Conservation (phyloP, 2,797 vertebrate species). For the Myripristis jacobus region DNA sequence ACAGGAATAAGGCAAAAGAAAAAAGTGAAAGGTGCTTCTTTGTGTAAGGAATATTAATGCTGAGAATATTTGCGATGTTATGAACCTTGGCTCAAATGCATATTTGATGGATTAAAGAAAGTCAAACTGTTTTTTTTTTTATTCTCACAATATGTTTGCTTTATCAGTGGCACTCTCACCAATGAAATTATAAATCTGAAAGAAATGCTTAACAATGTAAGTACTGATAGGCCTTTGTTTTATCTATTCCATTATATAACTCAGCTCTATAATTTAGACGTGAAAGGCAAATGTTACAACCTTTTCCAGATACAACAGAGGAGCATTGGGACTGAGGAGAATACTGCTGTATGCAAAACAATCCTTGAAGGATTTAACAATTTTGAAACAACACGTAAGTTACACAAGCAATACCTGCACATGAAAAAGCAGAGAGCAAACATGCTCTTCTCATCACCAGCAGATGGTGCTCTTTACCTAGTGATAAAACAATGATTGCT, state of each 20-base stretch:
- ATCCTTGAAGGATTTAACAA: slow-evolving; percentile 71
- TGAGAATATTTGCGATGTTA: neutral
- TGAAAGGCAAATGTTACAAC: slow-evolving; percentile 1
- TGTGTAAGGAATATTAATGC: slow-evolving; percentile 9
- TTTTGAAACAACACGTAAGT: slow-evolving; percentile 78
- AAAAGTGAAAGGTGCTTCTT: slow-evolving; percentile 86
- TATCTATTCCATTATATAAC: neutral
- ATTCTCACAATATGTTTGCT: slow-evolving; percentile 28
- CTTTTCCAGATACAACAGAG: slow-evolving; percentile 79
- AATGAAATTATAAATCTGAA: slow-evolving; percentile 83
- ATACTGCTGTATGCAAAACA: slow-evolving; percentile 68
- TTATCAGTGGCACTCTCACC: slow-evolving; percentile 86
- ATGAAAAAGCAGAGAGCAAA: neutral
- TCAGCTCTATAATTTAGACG: neutral
- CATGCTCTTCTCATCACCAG: slow-evolving; percentile 31
- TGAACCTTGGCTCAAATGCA: neutral
- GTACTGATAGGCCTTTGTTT: slow-evolving; percentile 54
- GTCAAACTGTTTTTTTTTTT: no score
- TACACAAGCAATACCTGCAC: neutral
- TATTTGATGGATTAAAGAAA: neutral
- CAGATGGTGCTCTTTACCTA: slow-evolving; percentile 64
- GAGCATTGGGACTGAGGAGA: slow-evolving; percentile 72
- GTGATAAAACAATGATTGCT: neutral
- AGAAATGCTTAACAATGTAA: slow-evolving; percentile 88
- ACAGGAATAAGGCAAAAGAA: slow-evolving; percentile 90